Evolutionary conservation across 2,888 invertebrate species (phyloP), one percentile per base, ranked within the genome.

Genomic region (Lithosia quadra): DNA sequence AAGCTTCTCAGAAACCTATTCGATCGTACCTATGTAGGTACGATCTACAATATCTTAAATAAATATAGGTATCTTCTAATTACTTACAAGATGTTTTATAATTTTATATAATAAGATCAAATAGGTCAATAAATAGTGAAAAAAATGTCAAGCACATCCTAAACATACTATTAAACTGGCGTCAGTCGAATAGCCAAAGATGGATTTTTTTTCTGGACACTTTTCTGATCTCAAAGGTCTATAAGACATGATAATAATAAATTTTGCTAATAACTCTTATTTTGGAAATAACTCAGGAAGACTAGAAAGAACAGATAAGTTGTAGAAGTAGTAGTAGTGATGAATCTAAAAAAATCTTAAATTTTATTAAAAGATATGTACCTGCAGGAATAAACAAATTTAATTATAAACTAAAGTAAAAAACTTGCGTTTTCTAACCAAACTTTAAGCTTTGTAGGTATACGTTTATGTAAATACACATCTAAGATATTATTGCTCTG

Each of bases 31-130:
- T 72, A 63, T 59, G n/a, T 15, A 59, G 59, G 71, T 56, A 72
- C 75, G 64, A 76, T 65, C 69, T 63, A 69, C 67, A 77, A 78
- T 59, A 61, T 71, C 60, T 72, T 71, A 65, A 69, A 74, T 72
- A 3, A 67, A 63, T 62, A 49, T n/a, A n/a, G 49, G n/a, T 15
- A 2, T 9, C 49, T 49, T n/a, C n/a, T 9, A n/a, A 18, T 5
- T 43, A 18, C 5, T 7, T 43, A 5, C 18, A 39, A 15, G 15
- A 39, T 39, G 3, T 39, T 0, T 15, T 39, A 39, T 4, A 13
- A 39, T 11, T 1, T 4, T 2, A 39, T 39, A 39, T 39, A 39
- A 39, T 39, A 13, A 39, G 39, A 39, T 39, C 2, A 39, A 39
- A 13, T 39, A 11, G 39, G 13, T 39, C 1, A 39, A 39, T 36